Base-by-base conservation (phyloP, 2,888 invertebrate species). In the Brenthis ino region DNA sequence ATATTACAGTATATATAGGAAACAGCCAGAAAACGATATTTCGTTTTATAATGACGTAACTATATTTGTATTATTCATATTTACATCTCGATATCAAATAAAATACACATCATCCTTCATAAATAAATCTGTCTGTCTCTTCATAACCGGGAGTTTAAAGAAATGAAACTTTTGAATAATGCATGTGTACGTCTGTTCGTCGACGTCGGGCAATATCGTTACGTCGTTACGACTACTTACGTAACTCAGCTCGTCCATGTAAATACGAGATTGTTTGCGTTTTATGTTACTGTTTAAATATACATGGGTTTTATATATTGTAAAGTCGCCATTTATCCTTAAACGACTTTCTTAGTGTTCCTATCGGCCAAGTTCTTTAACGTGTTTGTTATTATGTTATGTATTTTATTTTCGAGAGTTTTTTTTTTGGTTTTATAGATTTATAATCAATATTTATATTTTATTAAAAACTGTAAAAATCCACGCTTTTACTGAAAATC, bases 81-180 rank as follows among this genome's bases (percentile, higher is more conserved):
- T 16, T 51, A 51, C 14, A 51, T n/a, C 51, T 14, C 51, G 61
- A 50, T 61, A 61, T 61, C 6, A 53, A 53, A 61, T 51, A 8
- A 11, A 43, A 24, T 51, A 66, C 16, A 61, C 60, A 72, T 71
- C 71, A 75, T 68, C 67, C 67, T 70, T 72, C 65, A 72, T 73
- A 76, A 72, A 75, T 77, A 76, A 77, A 77, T 75, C 76, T 75
- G 78, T 79, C 72, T 64, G 75, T 79, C 75, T 78, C 76, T 77
- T 80, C 79, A 78, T 83, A 82, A 80, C 81, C 75, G 75, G 73
- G 77, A 80, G 79, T 82, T 84, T 82, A 76, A 83, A 80, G 81
- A 80, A 79, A 82, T 80, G 82, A 85, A 82, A 80, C 73, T 77
- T 80, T 82, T 86, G 85, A 85, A 85, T 86, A 83, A 85, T 86